Percentiles rank a stretch among this genome's conserved stretches.
Evolutionary conservation across 2,797 vertebrate species (phyloP).

Genomic region (Peromyscus nudipes): DNA sequence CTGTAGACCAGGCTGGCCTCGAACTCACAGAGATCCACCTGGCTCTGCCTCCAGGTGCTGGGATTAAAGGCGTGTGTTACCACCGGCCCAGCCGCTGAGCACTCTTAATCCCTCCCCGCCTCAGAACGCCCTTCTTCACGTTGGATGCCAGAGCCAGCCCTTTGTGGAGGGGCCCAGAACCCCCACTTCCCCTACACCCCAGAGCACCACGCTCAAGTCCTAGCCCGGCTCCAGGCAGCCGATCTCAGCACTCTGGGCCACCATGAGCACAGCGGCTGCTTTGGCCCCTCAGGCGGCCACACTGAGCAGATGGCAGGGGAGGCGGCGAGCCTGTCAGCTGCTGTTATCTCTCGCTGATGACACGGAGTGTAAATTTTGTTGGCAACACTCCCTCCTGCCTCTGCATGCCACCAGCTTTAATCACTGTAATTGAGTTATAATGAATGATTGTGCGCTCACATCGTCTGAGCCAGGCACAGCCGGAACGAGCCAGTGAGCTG

Average conservation of each 20-base stretch:
- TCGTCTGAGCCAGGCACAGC: constrained; percentile 83
- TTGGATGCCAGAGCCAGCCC: neutral
- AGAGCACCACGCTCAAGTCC: rapidly evolving
- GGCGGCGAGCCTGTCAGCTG: constrained; percentile 84
- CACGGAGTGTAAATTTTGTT: constrained; percentile 86
- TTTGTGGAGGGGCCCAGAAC: neutral
- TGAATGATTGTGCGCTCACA: constrained; percentile 85
- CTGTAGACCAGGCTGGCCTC: too few species aligned
- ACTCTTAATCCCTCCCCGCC: rapidly evolving
- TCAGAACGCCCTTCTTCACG: neutral
- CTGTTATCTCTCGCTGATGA: constrained; percentile 87
- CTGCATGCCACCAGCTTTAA: constrained; percentile 89
- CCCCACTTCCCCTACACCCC: neutral
- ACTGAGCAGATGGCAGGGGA: constrained; percentile 89
- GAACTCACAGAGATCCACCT: too few species aligned
- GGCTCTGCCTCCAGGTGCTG: too few species aligned
- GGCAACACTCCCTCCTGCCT: constrained; percentile 87
- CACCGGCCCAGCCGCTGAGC: too few species aligned
- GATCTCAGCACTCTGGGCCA: neutral
- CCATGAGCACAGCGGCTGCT: constrained; percentile 35
- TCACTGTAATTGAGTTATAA: constrained; percentile 91
- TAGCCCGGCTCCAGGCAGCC: neutral
- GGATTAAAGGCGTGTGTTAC: too few species aligned
- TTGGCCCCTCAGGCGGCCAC: constrained; percentile 20
- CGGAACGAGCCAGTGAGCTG: neutral